Evolutionary conservation across 2,888 invertebrate genomes (phyloP), one percentile per base, ranked within the genome.

Genomic region (Kuschelorhynchus macadamiae): DNA sequence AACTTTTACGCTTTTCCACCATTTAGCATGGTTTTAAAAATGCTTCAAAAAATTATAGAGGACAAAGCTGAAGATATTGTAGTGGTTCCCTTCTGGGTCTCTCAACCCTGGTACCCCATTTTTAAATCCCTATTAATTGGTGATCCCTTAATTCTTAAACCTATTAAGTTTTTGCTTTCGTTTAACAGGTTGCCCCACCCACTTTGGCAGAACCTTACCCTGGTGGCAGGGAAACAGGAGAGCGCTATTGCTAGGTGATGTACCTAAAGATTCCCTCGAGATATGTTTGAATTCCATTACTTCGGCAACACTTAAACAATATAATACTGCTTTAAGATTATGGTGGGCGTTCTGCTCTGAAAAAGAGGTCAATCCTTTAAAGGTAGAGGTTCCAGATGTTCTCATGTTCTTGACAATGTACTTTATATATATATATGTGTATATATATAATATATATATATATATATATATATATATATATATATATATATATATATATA

Each of bases 31-130:
- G 17, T 9, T 12, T 76, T 76, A 82, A 76, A 18, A 30, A 18
- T 41, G 8, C 21, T 53, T 8, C 39, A 53, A 53, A 53, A 71
- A 84, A 84, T 68, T 12, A 56, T 71, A 16, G 17, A 8, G 0
- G 71, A 71, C 36, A 46, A 47, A 14, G 68, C 71, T 9, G 30
- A 49, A 17, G 68, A 68, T 1, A 71, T 68, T 8, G 8, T 68
- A 9, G 71, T 71, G 1, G 65, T 65, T 2, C 67, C 70, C 14
- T 20, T 25, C n/a, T 70, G 67, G 63, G 50, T 52, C 4, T 14
- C 56, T 0, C 70, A 70, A 21, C 42, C 46, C 11, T 61, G 66
- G 67, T 57, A 56, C 30, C 63, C 62, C 11, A 18, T 52, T n/a
- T 66, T 66, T 60, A 11, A 20, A 5, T 36, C 33, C 7, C 20